phyloP scores from a whole-genome alignment of 2,888 invertebrate species.

The Drosophila mettleri region DNA sequence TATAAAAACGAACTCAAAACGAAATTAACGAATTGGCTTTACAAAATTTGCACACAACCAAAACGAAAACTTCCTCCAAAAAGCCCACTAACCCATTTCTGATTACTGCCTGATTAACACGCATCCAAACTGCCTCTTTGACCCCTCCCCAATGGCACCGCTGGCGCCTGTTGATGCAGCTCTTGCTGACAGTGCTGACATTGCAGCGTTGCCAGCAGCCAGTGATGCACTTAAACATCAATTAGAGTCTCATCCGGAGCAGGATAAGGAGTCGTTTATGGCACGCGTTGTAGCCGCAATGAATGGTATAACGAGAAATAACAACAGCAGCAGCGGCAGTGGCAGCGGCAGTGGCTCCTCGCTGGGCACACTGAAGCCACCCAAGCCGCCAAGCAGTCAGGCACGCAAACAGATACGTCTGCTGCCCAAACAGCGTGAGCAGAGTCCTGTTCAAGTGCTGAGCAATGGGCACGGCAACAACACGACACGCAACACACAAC shows the following conservation, averaged over 20 bases:
- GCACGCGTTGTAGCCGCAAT: constrained; percentile 79
- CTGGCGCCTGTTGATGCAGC: constrained; percentile 65
- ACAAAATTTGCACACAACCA: constrained; percentile 43
- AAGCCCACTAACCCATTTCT: constrained; percentile 32
- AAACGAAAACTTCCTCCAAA: constrained; percentile 12
- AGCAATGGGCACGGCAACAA: constrained; percentile 51
- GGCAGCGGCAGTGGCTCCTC: constrained; percentile 68
- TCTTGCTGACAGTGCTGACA: constrained; percentile 44
- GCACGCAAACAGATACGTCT: constrained; percentile 78
- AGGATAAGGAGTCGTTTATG: constrained; percentile 70
- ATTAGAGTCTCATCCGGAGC: constrained; percentile 41
- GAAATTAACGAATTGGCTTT: constrained; percentile 38
- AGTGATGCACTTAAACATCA: constrained; percentile 25
- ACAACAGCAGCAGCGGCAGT: constrained; percentile 49
- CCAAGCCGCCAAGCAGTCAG: constrained; percentile 81
- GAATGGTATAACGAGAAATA: constrained; percentile 59
- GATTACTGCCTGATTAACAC: constrained; percentile 32
- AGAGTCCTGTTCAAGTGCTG: constrained; percentile 63
- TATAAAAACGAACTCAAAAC: constrained; percentile 34
- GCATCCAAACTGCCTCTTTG: constrained; percentile 15
- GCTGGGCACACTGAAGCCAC: constrained; percentile 72
- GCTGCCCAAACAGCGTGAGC: constrained; percentile 73
- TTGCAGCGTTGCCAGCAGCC: constrained; percentile 44
- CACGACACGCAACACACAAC: constrained; percentile 33
- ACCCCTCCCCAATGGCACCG: constrained; percentile 55